Conservation (phyloP, 92 coral and sea anemone species). For the Parazoanthus atlanticus region DNA sequence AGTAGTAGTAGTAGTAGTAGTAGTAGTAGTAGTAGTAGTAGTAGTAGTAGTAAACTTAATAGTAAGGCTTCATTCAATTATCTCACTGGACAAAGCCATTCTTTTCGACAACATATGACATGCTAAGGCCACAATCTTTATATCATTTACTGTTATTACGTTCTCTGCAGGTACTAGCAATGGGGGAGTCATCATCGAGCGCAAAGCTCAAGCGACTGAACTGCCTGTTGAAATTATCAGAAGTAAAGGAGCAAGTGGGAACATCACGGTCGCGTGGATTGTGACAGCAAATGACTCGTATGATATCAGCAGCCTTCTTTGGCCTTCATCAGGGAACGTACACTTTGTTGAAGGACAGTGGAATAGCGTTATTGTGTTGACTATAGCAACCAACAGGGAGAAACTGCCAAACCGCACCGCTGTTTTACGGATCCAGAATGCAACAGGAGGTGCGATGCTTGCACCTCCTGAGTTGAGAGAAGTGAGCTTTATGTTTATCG, state of each 20-base stretch:
- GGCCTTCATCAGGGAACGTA: conserved; percentile 25
- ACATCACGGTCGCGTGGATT: conserved; percentile 12
- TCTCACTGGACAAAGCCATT: too few relatives aligned
- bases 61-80: too few relatives aligned
- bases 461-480: conserved; percentile 32
- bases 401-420: conserved; percentile 9
- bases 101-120: too few relatives aligned
- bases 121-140: too few relatives aligned
- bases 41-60: not conserved
- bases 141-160: not conserved
- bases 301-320: conserved; percentile 20
- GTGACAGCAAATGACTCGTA: conserved; percentile 6
- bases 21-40: not conserved
- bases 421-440: conserved; percentile 13
- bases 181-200: not conserved
- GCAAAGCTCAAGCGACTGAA: conserved; percentile 10
- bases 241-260: conserved; percentile 31
- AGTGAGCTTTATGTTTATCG: conserved; percentile 1
- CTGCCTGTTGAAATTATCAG: conserved; percentile 7
- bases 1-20: not conserved
- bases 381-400: conserved; percentile 24
- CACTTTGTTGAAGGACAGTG: conserved; percentile 28
- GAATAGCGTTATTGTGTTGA: not conserved
- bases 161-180: conserved; percentile 14
- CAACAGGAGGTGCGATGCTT: conserved; percentile 39